Base-by-base conservation (phyloP, 2,888 invertebrate species). In the Gortyna flavago region DNA sequence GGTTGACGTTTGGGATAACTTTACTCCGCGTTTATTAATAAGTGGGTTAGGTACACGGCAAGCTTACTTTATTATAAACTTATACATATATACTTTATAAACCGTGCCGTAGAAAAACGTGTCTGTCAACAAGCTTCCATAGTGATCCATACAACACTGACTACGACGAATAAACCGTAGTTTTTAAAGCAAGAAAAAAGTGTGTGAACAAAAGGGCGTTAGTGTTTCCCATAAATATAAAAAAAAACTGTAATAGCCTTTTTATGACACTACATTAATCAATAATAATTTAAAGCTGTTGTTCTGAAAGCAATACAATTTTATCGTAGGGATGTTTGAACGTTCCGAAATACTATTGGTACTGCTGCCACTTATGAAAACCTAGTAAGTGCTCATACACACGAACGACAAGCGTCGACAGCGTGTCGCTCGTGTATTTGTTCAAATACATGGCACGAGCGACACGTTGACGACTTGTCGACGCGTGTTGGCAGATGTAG, bases 301-400 rank as follows among this genome's bases (percentile, higher is more conserved):
- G 77, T 77, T 87, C 66, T 41, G 48, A 68, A 61, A 72, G 72
- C 66, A 67, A 72, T 68, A 81, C 79, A 65, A 64, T 70, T 73
- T 77, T 67, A 87, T 67, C 38, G 73, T 57, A 44, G n/a, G 35
- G 75, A 72, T 72, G 57, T 66, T 38, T 16, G 66, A 41, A 25
- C 38, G 65, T 62, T 65, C 57, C 32, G 25, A 77, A 68, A 65
- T 48, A 70, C n/a, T 80, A 44, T 62, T 21, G 21, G 18, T 68
- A 32, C 9, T 18, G 16, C 62, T 79, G 54, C 35, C 25, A 54
- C n/a, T 18, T 35, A n/a, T 11, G n/a, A 35, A 69, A 54, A 54
- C 11, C n/a, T 18, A 68, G 51, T 68, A 68, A 25, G 4, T 9
- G 11, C 25, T 25, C 54, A 25, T 54, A 54, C 54, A 54, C 54